phyloP scores from a whole-genome alignment of 1,140 invertebrate genomes.

The Nephila pilipes region DNA sequence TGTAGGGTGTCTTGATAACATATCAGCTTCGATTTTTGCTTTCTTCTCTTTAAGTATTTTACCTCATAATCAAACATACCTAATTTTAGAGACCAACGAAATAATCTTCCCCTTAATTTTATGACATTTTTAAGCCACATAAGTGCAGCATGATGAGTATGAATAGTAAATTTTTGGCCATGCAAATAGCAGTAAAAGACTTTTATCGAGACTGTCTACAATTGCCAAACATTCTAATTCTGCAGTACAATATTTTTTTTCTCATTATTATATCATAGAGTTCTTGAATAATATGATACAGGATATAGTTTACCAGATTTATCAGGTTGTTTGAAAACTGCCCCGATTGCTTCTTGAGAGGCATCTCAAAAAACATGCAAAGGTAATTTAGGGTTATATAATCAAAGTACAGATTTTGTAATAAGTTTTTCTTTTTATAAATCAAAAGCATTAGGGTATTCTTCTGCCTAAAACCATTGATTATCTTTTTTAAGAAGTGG shows the following conservation, averaged over 20 bases:
- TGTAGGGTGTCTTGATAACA: not conserved
- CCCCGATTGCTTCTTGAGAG: constrained; percentile 82
- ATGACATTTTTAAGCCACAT: constrained; percentile 5
- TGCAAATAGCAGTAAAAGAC: not conserved
- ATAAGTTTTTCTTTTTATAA: constrained; percentile 79
- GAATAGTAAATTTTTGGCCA: no score
- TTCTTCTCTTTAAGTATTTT: no score
- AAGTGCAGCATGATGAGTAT: not conserved
- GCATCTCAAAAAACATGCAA: constrained; percentile 78
- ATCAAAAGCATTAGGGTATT: constrained; percentile 61
- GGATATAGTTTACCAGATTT: constrained; percentile 55
- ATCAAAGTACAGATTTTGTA: constrained; percentile 78
- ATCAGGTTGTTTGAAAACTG: constrained; percentile 82
- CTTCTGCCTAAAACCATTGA: constrained; percentile 80
- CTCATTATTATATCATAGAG: constrained; percentile 78
- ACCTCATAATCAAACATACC: no score
- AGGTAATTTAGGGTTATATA: constrained; percentile 77
- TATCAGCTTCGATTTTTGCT: constrained; percentile 11
- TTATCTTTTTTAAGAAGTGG: constrained; percentile 81
- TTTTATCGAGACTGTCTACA: constrained; percentile 78
- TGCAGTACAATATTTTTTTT: constrained; percentile 83
- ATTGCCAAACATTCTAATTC: constrained; percentile 82
- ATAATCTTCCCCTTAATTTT: not conserved
- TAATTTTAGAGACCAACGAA: no score
- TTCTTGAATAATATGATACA: no score